Evolutionary conservation across 2,113 vertebrate species (phyloP).

Genomic region (Triplophysa tibetana): DNA sequence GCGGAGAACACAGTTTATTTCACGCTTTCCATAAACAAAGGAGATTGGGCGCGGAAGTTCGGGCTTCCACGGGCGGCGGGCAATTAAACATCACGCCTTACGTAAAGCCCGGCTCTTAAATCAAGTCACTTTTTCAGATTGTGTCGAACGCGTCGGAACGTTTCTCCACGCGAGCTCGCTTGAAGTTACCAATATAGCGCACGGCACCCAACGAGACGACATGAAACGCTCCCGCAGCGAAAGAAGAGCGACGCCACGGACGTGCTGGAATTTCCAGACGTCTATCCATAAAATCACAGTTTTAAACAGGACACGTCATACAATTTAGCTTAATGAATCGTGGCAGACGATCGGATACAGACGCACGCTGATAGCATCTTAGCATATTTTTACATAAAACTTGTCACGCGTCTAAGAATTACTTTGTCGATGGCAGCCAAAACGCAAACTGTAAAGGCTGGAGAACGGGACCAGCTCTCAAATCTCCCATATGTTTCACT

Average conservation of each 20-base stretch:
- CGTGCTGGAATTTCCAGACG: constrained; percentile 27
- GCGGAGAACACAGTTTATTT: constrained; percentile 28
- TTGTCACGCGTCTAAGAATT: neutral
- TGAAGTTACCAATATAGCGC: neutral
- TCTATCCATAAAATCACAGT: constrained; percentile 28
- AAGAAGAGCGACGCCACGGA: constrained; percentile 32
- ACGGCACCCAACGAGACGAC: neutral
- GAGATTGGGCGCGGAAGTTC: neutral
- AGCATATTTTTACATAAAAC: constrained; percentile 44
- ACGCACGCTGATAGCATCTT: constrained; percentile 24
- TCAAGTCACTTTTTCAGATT: neutral
- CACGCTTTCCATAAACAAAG: constrained; percentile 17
- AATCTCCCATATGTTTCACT: constrained; percentile 38
- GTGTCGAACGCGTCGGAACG: neutral
- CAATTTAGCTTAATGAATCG: constrained; percentile 33
- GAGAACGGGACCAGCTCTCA: neutral
- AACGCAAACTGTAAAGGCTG: constrained; percentile 22
- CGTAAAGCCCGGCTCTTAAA: constrained; percentile 3
- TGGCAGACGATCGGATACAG: constrained; percentile 35
- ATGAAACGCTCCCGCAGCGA: constrained; percentile 4
- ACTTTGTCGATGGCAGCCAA: constrained; percentile 21
- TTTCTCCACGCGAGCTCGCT: neutral
- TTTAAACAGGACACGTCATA: constrained; percentile 27
- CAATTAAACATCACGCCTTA: constrained; percentile 19
- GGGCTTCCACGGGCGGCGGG: neutral